Conservation (phyloP, 2,797 vertebrate species). For the Semotilus atromaculatus region DNA sequence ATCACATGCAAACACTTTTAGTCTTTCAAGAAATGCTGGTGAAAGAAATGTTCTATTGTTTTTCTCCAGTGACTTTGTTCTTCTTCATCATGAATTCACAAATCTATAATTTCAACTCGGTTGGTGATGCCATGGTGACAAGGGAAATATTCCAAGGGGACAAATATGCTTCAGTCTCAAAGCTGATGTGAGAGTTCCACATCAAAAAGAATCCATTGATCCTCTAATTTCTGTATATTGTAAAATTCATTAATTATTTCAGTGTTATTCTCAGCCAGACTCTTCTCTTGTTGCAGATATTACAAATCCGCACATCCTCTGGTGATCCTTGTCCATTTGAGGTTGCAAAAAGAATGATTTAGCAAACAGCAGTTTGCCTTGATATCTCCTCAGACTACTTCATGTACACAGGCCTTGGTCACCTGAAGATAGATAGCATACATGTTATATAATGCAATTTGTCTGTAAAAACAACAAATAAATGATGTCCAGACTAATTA, state of each 20-base stretch:
- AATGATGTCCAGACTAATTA: neutral
- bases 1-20: neutral
- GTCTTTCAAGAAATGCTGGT: constrained; percentile 23
- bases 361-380: neutral
- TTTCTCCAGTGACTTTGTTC: neutral
- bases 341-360: constrained; percentile 1
- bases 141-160: neutral
- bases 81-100: neutral
- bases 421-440: neutral
- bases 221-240: neutral
- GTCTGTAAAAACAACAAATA: neutral
- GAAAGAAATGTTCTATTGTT: neutral
- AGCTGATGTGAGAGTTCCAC: constrained; percentile 1
- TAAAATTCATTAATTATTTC: neutral
- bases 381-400: neutral
- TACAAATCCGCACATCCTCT: neutral
- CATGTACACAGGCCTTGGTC: neutral
- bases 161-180: constrained; percentile 18
- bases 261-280: neutral
- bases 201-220: neutral
- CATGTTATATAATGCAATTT: neutral
- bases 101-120: neutral
- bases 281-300: neutral
- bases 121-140: neutral
- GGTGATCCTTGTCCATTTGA: neutral